Evolutionary conservation across 2,113 vertebrate genomes (phyloP), one percentile per base, ranked within the genome.

Genomic region (Pomatostomus ruficeps): DNA sequence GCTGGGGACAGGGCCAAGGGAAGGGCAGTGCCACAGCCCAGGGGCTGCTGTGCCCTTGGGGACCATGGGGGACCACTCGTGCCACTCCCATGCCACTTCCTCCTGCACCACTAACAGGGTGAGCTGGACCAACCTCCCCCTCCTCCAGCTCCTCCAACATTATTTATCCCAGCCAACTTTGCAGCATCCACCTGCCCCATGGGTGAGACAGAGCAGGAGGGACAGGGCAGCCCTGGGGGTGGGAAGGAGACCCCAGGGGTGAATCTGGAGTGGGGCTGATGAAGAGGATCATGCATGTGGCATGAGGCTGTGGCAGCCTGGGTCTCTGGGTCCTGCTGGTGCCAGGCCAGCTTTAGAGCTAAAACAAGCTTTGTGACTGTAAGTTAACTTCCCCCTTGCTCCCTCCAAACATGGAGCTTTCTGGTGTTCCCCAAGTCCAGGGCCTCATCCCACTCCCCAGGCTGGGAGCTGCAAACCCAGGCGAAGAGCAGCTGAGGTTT

Each of bases 401-500:
- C 54, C 29, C 16, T 79, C 78, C 55, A 62, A 76, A 51, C 10
- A 1, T 6, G 29, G 58, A 66, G 67, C 14, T 73, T 33, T 52
- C 71, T 68, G 82, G 11, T 3, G 3, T 58, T 65, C 59, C 82
- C 67, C 43, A 61, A 38, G 23, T 6, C 33, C 54, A 66, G 78
- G 29, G 66, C 14, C 46, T 43, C 75, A 42, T 63, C 81, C 79
- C 63, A 79, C 55, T n/a, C 73, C 84, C n/a, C 62, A 62, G 40
- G 49, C 71, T 68, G 84, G 21, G 54, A 75, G 43, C 76, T 73
- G 58, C 74, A 88, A 85, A 82, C 12, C 31, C 82, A 68, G 66
- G 70, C 40, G 26, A 85, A 85, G 92, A n/a, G 35, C 70, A 83
- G 77, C 79, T 93, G 90, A 89, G 71, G 71, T 91, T 85, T 93